phyloP scores from a whole-genome alignment of 1,140 invertebrate species.

The Ceratosolen solmsi region DNA sequence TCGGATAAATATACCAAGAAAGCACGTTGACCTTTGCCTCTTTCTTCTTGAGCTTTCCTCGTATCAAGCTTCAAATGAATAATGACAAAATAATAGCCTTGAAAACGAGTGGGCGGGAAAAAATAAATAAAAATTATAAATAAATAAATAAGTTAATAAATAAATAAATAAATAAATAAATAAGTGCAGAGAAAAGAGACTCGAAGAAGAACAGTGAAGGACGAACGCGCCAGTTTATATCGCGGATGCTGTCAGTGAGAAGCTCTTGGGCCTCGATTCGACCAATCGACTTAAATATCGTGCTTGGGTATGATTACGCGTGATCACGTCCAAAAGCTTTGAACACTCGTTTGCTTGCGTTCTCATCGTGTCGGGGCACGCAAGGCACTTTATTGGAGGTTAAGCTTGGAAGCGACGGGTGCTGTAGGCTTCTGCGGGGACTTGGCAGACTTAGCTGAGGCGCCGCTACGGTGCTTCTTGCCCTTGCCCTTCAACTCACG shows the following conservation, averaged over 20 bases:
- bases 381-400: slow-evolving; percentile 30
- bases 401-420: slow-evolving; percentile 16
- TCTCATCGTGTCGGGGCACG: slow-evolving; percentile 32
- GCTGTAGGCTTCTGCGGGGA: slow-evolving; percentile 10
- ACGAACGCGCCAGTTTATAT: not conserved
- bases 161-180: slow-evolving; percentile 49
- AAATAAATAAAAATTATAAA: slow-evolving; percentile 12
- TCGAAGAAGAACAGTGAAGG: slow-evolving; percentile 4
- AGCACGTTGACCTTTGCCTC: not conserved
- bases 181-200: slow-evolving; percentile 16
- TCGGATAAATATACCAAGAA: not conserved
- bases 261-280: not conserved
- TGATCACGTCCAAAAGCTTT: slow-evolving; percentile 5
- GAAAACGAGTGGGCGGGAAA: not conserved
- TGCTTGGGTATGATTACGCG: not conserved
- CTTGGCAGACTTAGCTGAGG: slow-evolving; percentile 10
- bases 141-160: slow-evolving; percentile 49
- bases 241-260: not conserved
- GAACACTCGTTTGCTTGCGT: slow-evolving; percentile 30
- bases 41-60: slow-evolving; percentile 5
- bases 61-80: not conserved
- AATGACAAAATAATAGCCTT: not conserved
- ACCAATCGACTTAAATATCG: not conserved
- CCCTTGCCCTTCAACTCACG: slow-evolving; percentile 42
- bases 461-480: slow-evolving; percentile 28